Conservation (phyloP, 2,888 invertebrate genomes). For the Corbicula japonica region DNA sequence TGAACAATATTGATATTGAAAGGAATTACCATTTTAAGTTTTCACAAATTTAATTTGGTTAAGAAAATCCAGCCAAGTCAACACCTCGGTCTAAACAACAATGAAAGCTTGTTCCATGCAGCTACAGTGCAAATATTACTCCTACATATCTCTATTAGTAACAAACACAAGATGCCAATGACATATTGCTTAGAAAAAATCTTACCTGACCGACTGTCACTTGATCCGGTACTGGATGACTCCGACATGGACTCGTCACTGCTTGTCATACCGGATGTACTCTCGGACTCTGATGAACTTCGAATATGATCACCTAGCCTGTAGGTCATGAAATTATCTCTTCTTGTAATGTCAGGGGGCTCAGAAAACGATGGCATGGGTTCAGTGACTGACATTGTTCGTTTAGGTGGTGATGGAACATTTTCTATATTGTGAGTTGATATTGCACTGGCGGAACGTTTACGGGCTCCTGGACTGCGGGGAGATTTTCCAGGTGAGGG, state of each 20-base stretch:
- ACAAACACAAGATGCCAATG: too few relatives aligned
- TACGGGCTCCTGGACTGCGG: conserved; percentile 74
- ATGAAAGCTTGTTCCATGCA: too few relatives aligned
- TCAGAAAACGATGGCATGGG: conserved; percentile 70
- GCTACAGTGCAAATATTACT: too few relatives aligned
- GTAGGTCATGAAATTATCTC: conserved; percentile 88
- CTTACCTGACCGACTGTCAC: conserved; percentile 81
- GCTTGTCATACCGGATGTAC: conserved; percentile 82
- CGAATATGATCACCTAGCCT: conserved; percentile 80
- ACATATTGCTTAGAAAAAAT: too few relatives aligned
- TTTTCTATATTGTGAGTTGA: conserved; percentile 60
- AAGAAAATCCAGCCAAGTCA: too few relatives aligned
- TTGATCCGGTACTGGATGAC: conserved; percentile 77
- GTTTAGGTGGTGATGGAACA: conserved; percentile 78
- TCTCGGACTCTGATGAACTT: conserved; percentile 83
- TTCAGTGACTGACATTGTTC: conserved; percentile 77
- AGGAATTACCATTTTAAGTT: too few relatives aligned
- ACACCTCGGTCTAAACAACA: too few relatives aligned
- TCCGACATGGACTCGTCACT: conserved; percentile 83
- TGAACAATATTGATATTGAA: too few relatives aligned
- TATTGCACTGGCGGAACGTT: conserved; percentile 80
- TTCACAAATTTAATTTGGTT: too few relatives aligned
- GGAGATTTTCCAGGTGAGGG: conserved; percentile 69
- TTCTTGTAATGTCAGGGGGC: conserved; percentile 75
- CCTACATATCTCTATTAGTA: too few relatives aligned